Base-by-base conservation (phyloP, 2,888 invertebrate species). In the Clusia tigrina region DNA sequence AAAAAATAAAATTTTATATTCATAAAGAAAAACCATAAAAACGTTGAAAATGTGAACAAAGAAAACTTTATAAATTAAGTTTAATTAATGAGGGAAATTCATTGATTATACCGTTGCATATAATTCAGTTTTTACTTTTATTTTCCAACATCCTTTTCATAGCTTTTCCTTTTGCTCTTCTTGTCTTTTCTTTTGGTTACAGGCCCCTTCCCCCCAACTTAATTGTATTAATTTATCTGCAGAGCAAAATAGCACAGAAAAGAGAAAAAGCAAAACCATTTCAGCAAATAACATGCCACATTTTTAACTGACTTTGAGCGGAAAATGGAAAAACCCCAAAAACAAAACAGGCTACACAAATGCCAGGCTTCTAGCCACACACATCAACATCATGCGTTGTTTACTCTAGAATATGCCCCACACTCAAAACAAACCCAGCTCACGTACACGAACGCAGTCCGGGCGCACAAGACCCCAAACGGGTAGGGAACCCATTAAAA, bases 401-500 rank as follows among this genome's bases (percentile, higher is more conserved):
- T 48, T 48, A 48, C 48, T 48, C 18, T 22, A 20, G 22, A 48
- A 20, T 5, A 22, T 18, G 18, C n/a, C 42, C 42, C 6, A 15
- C 32, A 42, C 6, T 2, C 9, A 15, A 42, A 42, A 42, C 42
- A 42, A 2, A 42, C 42, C n/a, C 42, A 5, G n/a, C 10, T 3
- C 42, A 42, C 42, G 2, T 3, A 15, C 42, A 42, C 12, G 2
- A 17, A 42, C 42, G 54, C 38, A 23, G 6, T 22, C 48, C 24
- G 54, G 46, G 12, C 54, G 22, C n/a, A 54, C 57, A 58, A 64
- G 60, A 18, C 18, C 12, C 22, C 9, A 17, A 23, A 26, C 59
- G 20, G n/a, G 18, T n/a, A 64, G 61, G 51, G 37, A 62, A 62
- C 66, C 77, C 75, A 77, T 75, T 75, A 75, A 75, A 75, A 74